Percentiles rank a stretch among this genome's conserved stretches.
Evolutionary conservation across 2,888 invertebrate genomes (phyloP).

Genomic region (Cyclophora punctaria): DNA sequence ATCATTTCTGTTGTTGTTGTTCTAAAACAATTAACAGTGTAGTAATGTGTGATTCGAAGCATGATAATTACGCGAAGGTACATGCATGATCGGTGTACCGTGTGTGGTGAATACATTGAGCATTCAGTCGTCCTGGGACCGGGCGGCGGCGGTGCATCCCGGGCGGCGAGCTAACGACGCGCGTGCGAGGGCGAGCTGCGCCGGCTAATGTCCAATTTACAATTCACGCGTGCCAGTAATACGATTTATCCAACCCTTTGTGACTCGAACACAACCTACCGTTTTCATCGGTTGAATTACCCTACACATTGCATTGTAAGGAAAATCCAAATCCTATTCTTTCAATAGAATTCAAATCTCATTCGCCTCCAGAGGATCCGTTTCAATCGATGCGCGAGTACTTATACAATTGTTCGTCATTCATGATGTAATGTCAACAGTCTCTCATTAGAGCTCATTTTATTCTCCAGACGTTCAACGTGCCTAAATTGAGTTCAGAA

Average conservation of each 20-base stretch:
- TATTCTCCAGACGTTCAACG: slow-evolving; percentile 48
- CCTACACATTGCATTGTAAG: slow-evolving; percentile 44
- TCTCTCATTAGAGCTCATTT: slow-evolving; percentile 28
- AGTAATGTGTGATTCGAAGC: no score
- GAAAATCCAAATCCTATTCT: slow-evolving; percentile 33
- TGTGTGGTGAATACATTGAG: slow-evolving; percentile 2
- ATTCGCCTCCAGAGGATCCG: no score
- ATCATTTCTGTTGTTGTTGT: no score
- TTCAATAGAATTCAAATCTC: background rate
- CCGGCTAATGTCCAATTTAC: slow-evolving; percentile 73
- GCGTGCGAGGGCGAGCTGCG: slow-evolving; percentile 39
- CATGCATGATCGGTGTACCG: background rate
- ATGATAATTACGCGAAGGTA: background rate
- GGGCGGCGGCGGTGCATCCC: slow-evolving; percentile 1
- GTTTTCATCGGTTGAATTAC: slow-evolving; percentile 51
- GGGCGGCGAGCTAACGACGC: background rate
- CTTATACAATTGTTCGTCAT: slow-evolving; percentile 7
- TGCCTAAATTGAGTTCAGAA: slow-evolving; percentile 44
- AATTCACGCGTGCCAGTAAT: slow-evolving; percentile 70
- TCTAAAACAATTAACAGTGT: no score
- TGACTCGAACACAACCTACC: slow-evolving; percentile 44
- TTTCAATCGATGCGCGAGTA: no score
- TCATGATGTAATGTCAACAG: slow-evolving; percentile 16
- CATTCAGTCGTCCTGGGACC: slow-evolving; percentile 12
- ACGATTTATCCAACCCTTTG: slow-evolving; percentile 71